Evolutionary conservation across 2,113 vertebrate species (phyloP).

Genomic region (Vireo altiloquus): DNA sequence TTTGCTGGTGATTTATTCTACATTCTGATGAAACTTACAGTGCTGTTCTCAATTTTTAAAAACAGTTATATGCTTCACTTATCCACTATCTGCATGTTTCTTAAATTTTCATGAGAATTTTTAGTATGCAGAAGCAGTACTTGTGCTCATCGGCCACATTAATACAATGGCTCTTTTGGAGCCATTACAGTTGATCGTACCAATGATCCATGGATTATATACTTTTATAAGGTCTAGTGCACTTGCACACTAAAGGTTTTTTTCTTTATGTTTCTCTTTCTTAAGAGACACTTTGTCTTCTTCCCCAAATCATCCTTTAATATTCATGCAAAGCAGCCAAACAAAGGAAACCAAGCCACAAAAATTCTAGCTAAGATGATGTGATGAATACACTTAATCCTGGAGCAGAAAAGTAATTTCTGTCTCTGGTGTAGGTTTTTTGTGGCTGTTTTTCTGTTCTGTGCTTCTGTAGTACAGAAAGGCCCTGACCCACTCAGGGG

Average conservation of each 20-base stretch:
- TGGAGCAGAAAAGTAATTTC: slow-evolving; percentile 6
- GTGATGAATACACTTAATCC: slow-evolving; percentile 5
- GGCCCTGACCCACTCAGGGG: background rate
- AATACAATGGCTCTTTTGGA: slow-evolving; percentile 72
- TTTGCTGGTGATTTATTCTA: slow-evolving; percentile 34
- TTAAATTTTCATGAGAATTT: slow-evolving; percentile 61
- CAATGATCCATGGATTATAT: slow-evolving; percentile 72
- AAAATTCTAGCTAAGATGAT: slow-evolving; percentile 28
- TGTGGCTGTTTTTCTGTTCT: background rate
- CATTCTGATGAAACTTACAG: slow-evolving; percentile 17
- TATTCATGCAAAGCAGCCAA: slow-evolving; percentile 54
- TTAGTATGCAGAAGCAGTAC: slow-evolving; percentile 63
- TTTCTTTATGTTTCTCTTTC: slow-evolving; percentile 63
- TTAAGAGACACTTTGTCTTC: slow-evolving; percentile 5
- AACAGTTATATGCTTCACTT: slow-evolving; percentile 15
- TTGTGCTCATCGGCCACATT: slow-evolving; percentile 61
- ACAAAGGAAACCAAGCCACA: background rate
- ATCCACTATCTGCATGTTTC: slow-evolving; percentile 33
- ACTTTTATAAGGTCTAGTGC: slow-evolving; percentile 68
- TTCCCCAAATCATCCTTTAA: slow-evolving; percentile 5
- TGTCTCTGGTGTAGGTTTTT: background rate
- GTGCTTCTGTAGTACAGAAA: background rate
- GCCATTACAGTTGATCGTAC: slow-evolving; percentile 54
- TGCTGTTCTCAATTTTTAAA: background rate
- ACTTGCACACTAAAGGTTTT: slow-evolving; percentile 68